phyloP scores from a whole-genome alignment of 2,113 vertebrate genomes.

The Elephantulus edwardii region DNA sequence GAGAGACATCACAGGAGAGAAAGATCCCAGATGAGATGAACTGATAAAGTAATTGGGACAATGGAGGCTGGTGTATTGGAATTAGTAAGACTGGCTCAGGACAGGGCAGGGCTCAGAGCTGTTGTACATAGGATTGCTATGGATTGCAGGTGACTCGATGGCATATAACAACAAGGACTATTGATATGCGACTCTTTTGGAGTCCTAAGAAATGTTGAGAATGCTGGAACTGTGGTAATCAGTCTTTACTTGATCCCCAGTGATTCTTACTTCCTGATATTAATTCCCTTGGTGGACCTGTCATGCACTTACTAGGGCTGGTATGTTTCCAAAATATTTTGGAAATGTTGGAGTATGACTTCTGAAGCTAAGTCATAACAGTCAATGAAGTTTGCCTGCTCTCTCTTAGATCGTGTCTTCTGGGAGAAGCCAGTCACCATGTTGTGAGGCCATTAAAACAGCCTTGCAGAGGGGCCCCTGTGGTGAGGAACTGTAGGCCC shows the following conservation, averaged over 20 bases:
- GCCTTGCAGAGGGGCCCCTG: neutral
- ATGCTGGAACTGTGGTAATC: neutral
- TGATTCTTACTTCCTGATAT: neutral
- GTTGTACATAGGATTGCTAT: too few relatives aligned
- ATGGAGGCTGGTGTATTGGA: too few relatives aligned
- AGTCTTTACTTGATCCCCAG: too few relatives aligned
- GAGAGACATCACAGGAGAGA: too few relatives aligned
- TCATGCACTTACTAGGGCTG: neutral
- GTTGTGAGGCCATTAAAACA: neutral
- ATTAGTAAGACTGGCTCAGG: too few relatives aligned
- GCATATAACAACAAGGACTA: too few relatives aligned
- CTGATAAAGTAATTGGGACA: too few relatives aligned
- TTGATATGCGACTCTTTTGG: neutral
- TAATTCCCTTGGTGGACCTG: neutral
- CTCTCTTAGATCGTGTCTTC: neutral
- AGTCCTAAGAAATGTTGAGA: neutral
- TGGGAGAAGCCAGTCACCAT: neutral
- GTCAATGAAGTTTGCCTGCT: neutral
- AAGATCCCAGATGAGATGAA: too few relatives aligned
- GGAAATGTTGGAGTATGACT: neutral
- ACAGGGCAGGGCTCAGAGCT: too few relatives aligned
- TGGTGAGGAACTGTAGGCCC: neutral
- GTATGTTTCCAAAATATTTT: too few relatives aligned
- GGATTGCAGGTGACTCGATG: too few relatives aligned
- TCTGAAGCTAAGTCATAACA: neutral